These are phyloP conservation scores for Dastarcus helophoroides DNA, from an alignment of 2,888 invertebrate genomes.

Conservation along the genomic window DNA sequence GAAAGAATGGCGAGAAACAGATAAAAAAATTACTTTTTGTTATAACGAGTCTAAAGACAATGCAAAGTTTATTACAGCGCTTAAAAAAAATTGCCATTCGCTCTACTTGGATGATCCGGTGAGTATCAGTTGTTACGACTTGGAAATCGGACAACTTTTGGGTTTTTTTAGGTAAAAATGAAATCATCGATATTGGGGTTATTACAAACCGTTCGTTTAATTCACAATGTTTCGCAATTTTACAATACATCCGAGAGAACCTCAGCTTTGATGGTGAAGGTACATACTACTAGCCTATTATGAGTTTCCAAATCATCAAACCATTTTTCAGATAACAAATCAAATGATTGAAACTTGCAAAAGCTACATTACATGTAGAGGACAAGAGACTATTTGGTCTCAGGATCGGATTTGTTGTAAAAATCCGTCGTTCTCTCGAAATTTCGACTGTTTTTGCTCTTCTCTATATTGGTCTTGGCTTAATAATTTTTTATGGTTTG, in stretches of 20 bases:
- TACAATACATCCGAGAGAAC: conserved; percentile 95
- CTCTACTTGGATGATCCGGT: conserved; percentile 88
- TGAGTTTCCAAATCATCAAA: not conserved
- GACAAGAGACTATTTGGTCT: conserved; percentile 84
- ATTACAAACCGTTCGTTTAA: conserved; percentile 82
- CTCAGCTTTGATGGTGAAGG: conserved; percentile 92
- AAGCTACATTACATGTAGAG: conserved; percentile 78
- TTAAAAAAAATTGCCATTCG: conserved; percentile 91
- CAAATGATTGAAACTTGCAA: conserved; percentile 97
- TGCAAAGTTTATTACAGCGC: conserved; percentile 85
- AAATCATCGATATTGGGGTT: conserved; percentile 80
- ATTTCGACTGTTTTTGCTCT: too few relatives aligned
- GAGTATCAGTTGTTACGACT: conserved; percentile 21
- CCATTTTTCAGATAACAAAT: conserved; percentile 68
- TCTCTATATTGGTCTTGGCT: too few relatives aligned
- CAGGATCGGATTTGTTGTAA: too few relatives aligned
- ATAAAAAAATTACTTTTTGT: conserved; percentile 85
- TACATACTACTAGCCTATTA: conserved; percentile 25
- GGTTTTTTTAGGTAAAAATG: conserved; percentile 57
- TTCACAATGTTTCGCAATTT: conserved; percentile 89
- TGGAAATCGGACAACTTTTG: conserved; percentile 4
- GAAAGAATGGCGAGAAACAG: conserved; percentile 72
- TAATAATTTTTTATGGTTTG: too few relatives aligned
- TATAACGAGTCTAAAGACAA: conserved; percentile 95
- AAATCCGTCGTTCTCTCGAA: too few relatives aligned